These are phyloP conservation scores for Leiothrix lutea DNA, from an alignment of 2,113 vertebrate species.

Conservation along the genomic window DNA sequence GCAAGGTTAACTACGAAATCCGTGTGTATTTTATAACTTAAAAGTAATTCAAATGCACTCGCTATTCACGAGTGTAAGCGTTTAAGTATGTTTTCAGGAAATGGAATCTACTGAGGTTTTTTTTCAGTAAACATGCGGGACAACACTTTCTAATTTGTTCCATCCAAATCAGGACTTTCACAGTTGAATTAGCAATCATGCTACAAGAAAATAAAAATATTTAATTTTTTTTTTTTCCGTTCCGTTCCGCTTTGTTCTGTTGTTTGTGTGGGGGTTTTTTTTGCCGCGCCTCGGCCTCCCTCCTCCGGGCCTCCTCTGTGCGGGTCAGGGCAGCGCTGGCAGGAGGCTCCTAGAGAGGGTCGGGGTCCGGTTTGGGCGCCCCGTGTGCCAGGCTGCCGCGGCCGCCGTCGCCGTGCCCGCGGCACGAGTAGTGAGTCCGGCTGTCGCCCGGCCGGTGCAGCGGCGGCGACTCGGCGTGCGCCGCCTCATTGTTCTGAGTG, in stretches of 20 bases:
- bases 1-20: accelerated
- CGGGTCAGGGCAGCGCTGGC: neutral
- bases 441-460: constrained; percentile 85
- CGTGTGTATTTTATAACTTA: accelerated
- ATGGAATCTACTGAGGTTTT: accelerated
- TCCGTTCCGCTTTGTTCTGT: neutral
- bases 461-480: constrained; percentile 81
- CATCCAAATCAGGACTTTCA: accelerated
- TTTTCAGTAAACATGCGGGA: accelerated
- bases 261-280: neutral
- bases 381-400: constrained; percentile 83
- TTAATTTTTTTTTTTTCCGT: neutral
- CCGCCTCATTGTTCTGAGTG: constrained; percentile 86
- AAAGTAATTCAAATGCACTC: accelerated
- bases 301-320: neutral
- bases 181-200: accelerated
- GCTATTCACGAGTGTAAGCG: accelerated
- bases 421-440: constrained; percentile 92
- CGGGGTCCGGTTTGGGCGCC: constrained; percentile 85
- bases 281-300: neutral
- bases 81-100: accelerated
- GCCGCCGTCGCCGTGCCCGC: constrained; percentile 79
- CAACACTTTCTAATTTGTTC: accelerated
- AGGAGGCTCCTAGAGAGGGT: constrained; percentile 80
- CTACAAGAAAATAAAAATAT: no score